Base-by-base conservation (phyloP, 2,888 invertebrate genomes). In the Tetranychus truncatus region DNA sequence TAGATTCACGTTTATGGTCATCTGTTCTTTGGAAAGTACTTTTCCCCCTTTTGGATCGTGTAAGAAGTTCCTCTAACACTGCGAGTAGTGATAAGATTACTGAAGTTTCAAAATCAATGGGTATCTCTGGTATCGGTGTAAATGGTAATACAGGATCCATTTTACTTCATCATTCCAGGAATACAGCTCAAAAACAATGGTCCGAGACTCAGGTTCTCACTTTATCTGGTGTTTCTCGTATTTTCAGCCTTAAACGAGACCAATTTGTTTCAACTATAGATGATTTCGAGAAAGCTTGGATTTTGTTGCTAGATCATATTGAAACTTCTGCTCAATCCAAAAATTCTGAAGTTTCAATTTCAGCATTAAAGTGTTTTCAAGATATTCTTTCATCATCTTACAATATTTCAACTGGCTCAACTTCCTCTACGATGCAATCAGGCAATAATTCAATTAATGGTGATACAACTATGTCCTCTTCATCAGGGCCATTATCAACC, bases 121-220 rank as follows among this genome's bases (percentile, higher is more conserved):
- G 76, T 24, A 74, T 76, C 15, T 55, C 44, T 55, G 44, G 46
- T 15, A 34, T 44, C 8, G 74, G 74, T 34, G 95, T 94, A 81
- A 69, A 75, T 5, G 67, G 74, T 20, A 95, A 94, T 81, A 72
- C 77, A 2, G 69, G 73, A 15, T 71, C 73, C 8, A 94, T 97
- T 79, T 86, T 97, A 6, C 96, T 99, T 80, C 99, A 99, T 83
- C 99, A 99, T 84, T 93, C 96, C 1, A 87, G 99, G 76, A 97
- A 99, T 83, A 99, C 99, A 0, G 96, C 96, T 73, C 95, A 95
- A 83, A 97, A 97, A 81, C 97, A 97, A 81, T 97, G 96, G 96
- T 95, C 96, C 0, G 96, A 97, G 84, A 97, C 97, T 0, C 92
- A 95, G 86, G 90, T 88, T 66, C 83, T 93, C 77, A 92, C 92